Evolutionary conservation across 1,140 invertebrate species (phyloP).

Genomic region (Ceratina japonica): DNA sequence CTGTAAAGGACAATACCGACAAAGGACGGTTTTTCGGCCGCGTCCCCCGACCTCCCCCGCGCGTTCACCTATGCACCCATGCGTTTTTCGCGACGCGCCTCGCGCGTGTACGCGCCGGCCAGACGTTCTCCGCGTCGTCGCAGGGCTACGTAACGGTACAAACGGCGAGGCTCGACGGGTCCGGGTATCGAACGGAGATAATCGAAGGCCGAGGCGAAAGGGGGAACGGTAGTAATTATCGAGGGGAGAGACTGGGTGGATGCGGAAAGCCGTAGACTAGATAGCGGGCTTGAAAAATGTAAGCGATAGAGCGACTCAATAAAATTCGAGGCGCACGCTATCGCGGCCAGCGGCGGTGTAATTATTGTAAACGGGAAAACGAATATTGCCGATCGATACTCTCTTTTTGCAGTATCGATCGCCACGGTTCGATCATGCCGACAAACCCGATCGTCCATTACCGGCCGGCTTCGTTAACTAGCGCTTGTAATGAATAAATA

Average conservation of each 20-base stretch:
- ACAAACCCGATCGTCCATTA: background rate
- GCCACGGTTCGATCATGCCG: conserved; percentile 11
- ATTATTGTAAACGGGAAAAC: conserved; percentile 54
- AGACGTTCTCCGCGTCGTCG: conserved; percentile 24
- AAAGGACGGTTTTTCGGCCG: conserved; percentile 62
- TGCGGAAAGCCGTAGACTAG: conserved; percentile 42
- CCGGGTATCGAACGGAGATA: conserved; percentile 9
- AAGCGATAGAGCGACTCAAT: conserved; percentile 55
- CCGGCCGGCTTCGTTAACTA: conserved; percentile 1
- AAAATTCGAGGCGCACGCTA: conserved; percentile 48
- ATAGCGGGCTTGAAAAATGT: conserved; percentile 58
- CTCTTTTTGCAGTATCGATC: conserved; percentile 4
- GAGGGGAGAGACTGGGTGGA: conserved; percentile 12
- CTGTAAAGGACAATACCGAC: conserved; percentile 72
- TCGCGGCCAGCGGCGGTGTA: conserved; percentile 45
- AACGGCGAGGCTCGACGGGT: conserved; percentile 36
- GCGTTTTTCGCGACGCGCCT: background rate
- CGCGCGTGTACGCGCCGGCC: conserved; percentile 21
- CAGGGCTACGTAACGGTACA: conserved; percentile 48
- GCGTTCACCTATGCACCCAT: background rate
- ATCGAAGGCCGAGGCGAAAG: conserved; percentile 1
- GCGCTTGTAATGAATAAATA: no score
- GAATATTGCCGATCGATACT: conserved; percentile 26
- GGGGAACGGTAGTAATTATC: conserved; percentile 52
- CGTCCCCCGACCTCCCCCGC: background rate